Evolutionary conservation across 2,113 vertebrate genomes (phyloP).

Genomic region (Empidonax alnorum): DNA sequence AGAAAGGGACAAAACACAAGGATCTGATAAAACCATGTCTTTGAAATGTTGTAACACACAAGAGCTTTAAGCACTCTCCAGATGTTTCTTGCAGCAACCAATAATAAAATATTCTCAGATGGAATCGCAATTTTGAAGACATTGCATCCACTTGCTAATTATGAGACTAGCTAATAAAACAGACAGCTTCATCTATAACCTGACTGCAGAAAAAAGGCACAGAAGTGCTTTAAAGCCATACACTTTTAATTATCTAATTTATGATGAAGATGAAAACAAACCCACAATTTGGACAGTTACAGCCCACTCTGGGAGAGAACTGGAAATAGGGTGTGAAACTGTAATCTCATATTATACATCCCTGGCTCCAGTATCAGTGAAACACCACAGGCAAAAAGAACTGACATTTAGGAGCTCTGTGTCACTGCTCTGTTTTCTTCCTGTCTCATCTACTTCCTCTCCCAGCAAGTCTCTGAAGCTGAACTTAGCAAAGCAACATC

Average conservation of each 20-base stretch:
- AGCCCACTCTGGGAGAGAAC: background rate
- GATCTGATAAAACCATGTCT: background rate
- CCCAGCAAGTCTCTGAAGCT: background rate
- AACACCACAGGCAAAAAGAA: background rate
- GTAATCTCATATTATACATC: background rate
- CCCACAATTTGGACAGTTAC: background rate
- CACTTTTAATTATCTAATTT: background rate
- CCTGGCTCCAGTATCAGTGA: rapidly evolving
- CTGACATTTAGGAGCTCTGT: background rate
- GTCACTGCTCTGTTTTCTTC: background rate
- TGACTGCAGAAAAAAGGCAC: background rate
- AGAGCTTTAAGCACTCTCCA: background rate
- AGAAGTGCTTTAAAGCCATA: constrained; percentile 3
- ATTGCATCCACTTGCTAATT: background rate
- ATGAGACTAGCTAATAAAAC: background rate
- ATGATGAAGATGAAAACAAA: background rate
- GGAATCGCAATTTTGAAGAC: background rate
- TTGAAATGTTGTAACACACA: background rate
- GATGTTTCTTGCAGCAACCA: constrained; percentile 22
- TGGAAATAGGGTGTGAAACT: background rate
- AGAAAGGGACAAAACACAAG: background rate
- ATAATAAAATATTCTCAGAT: constrained; percentile 5
- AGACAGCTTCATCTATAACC: background rate
- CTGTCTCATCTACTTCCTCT: background rate
- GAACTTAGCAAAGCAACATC: background rate